These are phyloP conservation scores for Pleuronectes platessa DNA, from an alignment of 2,113 vertebrate species.

Conservation along the genomic window DNA sequence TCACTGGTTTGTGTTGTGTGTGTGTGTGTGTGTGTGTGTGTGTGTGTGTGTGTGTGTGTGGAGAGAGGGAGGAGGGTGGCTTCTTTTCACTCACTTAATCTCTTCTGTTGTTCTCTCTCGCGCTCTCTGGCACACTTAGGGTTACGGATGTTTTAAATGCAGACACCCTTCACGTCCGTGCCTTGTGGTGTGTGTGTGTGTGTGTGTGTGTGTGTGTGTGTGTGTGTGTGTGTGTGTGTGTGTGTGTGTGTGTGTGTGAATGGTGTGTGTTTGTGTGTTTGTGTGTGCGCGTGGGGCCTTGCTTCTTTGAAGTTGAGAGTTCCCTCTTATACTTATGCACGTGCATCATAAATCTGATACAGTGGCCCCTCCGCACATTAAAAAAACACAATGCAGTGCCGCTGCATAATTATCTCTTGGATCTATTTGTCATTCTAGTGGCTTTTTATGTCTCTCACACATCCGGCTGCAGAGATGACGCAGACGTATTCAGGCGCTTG, in stretches of 20 bases:
- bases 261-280: conserved; percentile 6
- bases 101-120: conserved; percentile 61
- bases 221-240: conserved; percentile 4
- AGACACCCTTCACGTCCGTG: conserved; percentile 53
- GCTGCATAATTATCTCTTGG: conserved; percentile 34
- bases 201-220: background rate
- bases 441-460: background rate
- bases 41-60: conserved; percentile 48
- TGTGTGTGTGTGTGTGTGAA: background rate
- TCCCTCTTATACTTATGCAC: conserved; percentile 2
- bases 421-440: conserved; percentile 13
- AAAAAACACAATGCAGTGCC: conserved; percentile 13
- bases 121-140: conserved; percentile 71
- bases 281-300: background rate
- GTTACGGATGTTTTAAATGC: conserved; percentile 63
- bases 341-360: conserved; percentile 11
- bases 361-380: background rate
- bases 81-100: conserved; percentile 72
- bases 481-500: background rate
- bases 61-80: conserved; percentile 35
- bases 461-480: background rate
- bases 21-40: conserved; percentile 30
- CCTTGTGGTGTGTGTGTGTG: conserved; percentile 17
- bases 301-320: conserved; percentile 30
- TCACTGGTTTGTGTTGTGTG: conserved; percentile 25